These are phyloP conservation scores for Acromyrmex echinatior DNA, from an alignment of 1,140 invertebrate species.

Conservation along the genomic window DNA sequence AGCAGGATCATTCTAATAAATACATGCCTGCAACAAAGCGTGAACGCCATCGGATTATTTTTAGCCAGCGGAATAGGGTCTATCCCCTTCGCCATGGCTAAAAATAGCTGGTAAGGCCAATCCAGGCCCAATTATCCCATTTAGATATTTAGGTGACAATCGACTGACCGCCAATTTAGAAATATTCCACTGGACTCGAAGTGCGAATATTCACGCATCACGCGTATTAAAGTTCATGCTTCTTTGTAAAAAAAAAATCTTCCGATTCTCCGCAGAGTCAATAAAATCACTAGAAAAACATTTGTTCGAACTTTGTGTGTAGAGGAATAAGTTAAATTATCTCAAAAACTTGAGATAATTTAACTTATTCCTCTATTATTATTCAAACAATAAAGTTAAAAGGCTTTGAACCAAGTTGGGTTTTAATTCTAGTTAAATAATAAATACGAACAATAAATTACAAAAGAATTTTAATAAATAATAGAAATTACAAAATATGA, in stretches of 20 bases:
- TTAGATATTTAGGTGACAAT: slow-evolving; percentile 86
- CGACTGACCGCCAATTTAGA: slow-evolving; percentile 85
- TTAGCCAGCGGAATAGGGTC: slow-evolving; percentile 83
- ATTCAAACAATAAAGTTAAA: no score
- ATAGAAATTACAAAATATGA: no score
- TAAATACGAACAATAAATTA: no score
- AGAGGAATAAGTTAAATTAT: no score
- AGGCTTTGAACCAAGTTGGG: no score
- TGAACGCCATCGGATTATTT: slow-evolving; percentile 82
- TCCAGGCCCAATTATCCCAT: slow-evolving; percentile 86
- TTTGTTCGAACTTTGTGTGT: not conserved
- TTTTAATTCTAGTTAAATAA: no score
- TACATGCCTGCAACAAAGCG: slow-evolving; percentile 20
- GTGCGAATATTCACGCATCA: slow-evolving; percentile 58
- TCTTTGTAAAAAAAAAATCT: not conserved
- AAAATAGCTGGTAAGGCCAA: slow-evolving; percentile 85
- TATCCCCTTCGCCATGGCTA: slow-evolving; percentile 82
- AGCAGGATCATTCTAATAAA: slow-evolving; percentile 8
- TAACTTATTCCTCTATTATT: no score
- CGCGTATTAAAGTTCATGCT: slow-evolving; percentile 1
- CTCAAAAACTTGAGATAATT: no score
- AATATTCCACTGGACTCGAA: slow-evolving; percentile 82
- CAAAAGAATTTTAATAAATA: no score
- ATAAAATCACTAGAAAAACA: not conserved
- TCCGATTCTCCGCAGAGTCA: not conserved